Evolutionary conservation across 2,888 invertebrate species (phyloP).

Genomic region (Caenorhabditis sinica): DNA sequence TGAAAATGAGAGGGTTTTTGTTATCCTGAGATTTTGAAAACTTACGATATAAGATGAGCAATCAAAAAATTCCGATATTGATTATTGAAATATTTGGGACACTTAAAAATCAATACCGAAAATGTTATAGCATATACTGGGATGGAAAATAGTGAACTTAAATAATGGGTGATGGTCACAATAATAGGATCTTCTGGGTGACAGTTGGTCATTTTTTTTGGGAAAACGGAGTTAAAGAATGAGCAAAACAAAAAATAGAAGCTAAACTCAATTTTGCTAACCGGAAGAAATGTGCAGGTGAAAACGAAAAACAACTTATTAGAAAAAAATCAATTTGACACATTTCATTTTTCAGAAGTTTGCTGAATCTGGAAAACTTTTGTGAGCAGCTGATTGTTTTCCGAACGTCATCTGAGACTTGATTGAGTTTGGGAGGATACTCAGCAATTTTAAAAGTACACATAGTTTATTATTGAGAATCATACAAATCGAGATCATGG

Average conservation of each 20-base stretch:
- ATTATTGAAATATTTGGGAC: conserved; percentile 11
- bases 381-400: too few relatives aligned
- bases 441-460: too few relatives aligned
- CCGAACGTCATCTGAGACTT: too few relatives aligned
- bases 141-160: not conserved
- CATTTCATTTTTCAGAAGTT: too few relatives aligned
- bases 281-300: not conserved
- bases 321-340: too few relatives aligned
- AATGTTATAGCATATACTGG: conserved; percentile 13
- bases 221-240: not conserved
- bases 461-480: too few relatives aligned
- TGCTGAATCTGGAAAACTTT: too few relatives aligned
- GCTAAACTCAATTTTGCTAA: not conserved
- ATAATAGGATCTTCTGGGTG: not conserved
- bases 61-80: conserved; percentile 11
- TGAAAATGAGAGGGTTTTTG: conserved; percentile 4
- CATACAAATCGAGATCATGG: too few relatives aligned
- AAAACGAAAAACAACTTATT: too few relatives aligned
- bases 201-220: conserved; percentile 4
- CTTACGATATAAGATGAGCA: conserved; percentile 18
- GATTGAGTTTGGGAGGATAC: too few relatives aligned
- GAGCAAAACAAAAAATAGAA: not conserved
- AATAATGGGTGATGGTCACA: not conserved
- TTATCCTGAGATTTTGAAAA: not conserved
- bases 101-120: conserved; percentile 5